Evolutionary conservation across 2,888 invertebrate species (phyloP), one percentile per base, ranked within the genome.

Genomic region (Anaspis maculata): DNA sequence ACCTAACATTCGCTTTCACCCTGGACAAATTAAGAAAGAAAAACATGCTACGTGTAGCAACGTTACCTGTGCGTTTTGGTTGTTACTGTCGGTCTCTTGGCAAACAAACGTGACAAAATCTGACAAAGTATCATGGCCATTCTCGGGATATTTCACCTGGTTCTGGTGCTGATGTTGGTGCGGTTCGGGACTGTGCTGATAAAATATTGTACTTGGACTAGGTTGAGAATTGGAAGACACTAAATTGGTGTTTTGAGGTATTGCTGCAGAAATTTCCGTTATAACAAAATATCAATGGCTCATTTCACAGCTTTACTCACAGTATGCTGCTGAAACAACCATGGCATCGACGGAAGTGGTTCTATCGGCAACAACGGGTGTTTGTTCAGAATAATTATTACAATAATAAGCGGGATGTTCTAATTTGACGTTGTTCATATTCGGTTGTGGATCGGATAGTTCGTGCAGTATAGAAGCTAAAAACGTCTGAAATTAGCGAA

Each of bases 81-180:
- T 75, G 38, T 79, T 80, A 41, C 79, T 79, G 50, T 87, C 82
- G 15, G 87, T 85, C 66, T 95, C 95, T 68, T 94, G 94, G 61
- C 95, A 95, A 31, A 95, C 95, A 59, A 95, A 89, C 25, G 94
- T 92, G 45, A 95, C 95, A 66, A 95, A 95, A 67, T 96, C 95
- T 2, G 91, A 87, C 45, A 95, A 78, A 0, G 89, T 89, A 64
- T 95, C 94, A 59, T 88, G 87, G 1, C 87, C 82, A 52, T 84
- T 87, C 61, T 89, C 88, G 30, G 83, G 79, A 62, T 89, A 86
- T 62, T 83, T 83, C 43, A 67, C 63, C 37, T 68, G 65, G 40
- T 67, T 63, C 43, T 67, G 69, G 38, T 68, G 67, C 43, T 61
- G 65, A 40, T 62, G 70, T 47, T 75, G 74, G 45, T 72, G 72